phyloP scores from a whole-genome alignment of 2,888 invertebrate species.

The Pollenia labialis region DNA sequence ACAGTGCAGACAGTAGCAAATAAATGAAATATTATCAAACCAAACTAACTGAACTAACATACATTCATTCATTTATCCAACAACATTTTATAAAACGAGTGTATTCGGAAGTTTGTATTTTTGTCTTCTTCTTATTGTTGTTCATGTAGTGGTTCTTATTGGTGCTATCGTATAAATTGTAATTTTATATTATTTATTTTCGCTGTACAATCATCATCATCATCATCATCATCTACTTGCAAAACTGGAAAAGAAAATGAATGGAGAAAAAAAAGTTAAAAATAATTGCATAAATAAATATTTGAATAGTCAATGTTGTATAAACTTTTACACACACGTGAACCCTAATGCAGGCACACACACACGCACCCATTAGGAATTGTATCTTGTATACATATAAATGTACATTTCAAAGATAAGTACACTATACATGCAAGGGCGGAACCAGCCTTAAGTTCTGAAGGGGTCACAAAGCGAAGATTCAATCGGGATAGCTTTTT shows the following conservation, averaged over 20 bases:
- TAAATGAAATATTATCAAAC: slow-evolving; percentile 51
- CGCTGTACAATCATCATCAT: slow-evolving; percentile 42
- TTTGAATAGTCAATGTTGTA: slow-evolving; percentile 71
- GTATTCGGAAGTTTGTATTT: slow-evolving; percentile 53
- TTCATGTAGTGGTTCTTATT: slow-evolving; percentile 3
- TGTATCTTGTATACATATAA: slow-evolving; percentile 24
- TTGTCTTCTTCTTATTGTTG: slow-evolving; percentile 29
- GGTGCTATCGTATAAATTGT: slow-evolving; percentile 56
- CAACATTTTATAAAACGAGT: slow-evolving; percentile 47
- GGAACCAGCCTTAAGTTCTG: no score
- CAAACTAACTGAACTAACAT: slow-evolving; percentile 40
- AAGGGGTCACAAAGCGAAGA: no score
- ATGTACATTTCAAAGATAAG: slow-evolving; percentile 62
- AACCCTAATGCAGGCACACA: background rate
- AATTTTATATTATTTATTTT: slow-evolving; percentile 73
- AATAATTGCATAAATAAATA: slow-evolving; percentile 73
- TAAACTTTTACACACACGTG: slow-evolving; percentile 5
- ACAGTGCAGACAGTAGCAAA: slow-evolving; percentile 38
- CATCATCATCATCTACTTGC: slow-evolving; percentile 26
- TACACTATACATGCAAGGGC: background rate
- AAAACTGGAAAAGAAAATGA: slow-evolving; percentile 27
- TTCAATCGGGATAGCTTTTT: no score
- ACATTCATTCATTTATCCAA: slow-evolving; percentile 40
- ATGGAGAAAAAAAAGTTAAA: slow-evolving; percentile 53
- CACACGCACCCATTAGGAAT: background rate